phyloP scores from a whole-genome alignment of 2,888 invertebrate genomes.

The Chrysotoxum bicinctum region DNA sequence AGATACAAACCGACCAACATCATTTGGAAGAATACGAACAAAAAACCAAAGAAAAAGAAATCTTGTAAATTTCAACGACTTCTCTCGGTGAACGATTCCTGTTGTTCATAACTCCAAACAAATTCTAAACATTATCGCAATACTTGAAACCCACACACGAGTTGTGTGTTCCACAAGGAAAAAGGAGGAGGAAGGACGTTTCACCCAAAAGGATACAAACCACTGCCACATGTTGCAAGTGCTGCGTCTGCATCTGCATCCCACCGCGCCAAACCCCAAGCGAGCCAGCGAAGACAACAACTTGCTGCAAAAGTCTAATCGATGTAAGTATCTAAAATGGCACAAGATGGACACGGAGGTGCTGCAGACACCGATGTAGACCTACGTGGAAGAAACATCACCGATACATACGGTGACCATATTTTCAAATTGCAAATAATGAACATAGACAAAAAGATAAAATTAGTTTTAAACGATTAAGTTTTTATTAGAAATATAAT shows the following conservation, averaged over 20 bases:
- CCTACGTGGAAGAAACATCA: slow-evolving; percentile 67
- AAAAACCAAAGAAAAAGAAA: background rate
- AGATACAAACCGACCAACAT: slow-evolving; percentile 47
- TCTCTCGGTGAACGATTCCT: slow-evolving; percentile 33
- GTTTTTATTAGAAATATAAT: no score
- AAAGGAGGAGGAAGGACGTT: slow-evolving; percentile 30
- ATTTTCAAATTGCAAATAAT: no score
- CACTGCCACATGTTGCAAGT: slow-evolving; percentile 52
- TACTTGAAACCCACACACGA: slow-evolving; percentile 68
- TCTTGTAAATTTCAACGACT: slow-evolving; percentile 33
- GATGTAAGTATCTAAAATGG: slow-evolving; percentile 68
- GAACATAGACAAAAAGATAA: no score
- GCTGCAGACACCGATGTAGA: slow-evolving; percentile 65
- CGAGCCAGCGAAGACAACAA: slow-evolving; percentile 8
- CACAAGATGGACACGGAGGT: slow-evolving; percentile 69
- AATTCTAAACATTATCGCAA: slow-evolving; percentile 69
- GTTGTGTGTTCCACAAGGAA: slow-evolving; percentile 24
- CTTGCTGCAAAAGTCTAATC: slow-evolving; percentile 60
- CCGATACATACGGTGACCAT: no score
- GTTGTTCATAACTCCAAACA: slow-evolving; percentile 71
- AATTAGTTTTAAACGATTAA: no score
- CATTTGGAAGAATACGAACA: background rate
- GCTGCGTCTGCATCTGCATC: background rate
- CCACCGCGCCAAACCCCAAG: background rate
- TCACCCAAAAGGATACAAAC: slow-evolving; percentile 23